Conservation (phyloP, 2,113 vertebrate species). For the Cottus gobio region DNA sequence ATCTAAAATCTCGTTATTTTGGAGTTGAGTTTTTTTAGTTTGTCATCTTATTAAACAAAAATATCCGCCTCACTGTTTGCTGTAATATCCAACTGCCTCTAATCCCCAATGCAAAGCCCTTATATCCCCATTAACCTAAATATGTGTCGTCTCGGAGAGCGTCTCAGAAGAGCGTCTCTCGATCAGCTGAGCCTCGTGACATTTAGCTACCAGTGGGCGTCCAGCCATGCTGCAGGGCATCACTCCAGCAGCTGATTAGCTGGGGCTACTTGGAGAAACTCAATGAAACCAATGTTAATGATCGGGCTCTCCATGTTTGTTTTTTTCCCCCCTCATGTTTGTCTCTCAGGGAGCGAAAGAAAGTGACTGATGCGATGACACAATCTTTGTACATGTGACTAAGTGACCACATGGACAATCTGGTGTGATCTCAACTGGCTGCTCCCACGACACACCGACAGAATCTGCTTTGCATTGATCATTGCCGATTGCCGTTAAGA, state of each 20-base stretch:
- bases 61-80: neutral
- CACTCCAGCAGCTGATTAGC: slow-evolving; percentile 1
- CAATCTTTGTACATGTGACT: slow-evolving; percentile 9
- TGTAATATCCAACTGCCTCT: neutral
- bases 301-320: neutral
- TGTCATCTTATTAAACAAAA: neutral
- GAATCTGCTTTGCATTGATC: neutral
- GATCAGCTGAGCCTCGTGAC: neutral
- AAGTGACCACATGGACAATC: neutral
- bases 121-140: neutral
- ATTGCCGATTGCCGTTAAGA: neutral
- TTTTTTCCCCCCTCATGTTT: neutral
- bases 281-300: neutral
- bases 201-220: no score
- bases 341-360: neutral
- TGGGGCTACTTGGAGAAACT: neutral
- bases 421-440: slow-evolving; percentile 1
- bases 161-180: no score
- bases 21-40: neutral
- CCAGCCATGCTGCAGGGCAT: neutral
- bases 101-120: neutral
- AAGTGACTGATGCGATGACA: neutral
- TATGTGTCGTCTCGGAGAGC: neutral
- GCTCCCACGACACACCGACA: neutral
- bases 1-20: neutral